Conservation (phyloP, 2,113 vertebrate species). For the Meleagris gallopavo region DNA sequence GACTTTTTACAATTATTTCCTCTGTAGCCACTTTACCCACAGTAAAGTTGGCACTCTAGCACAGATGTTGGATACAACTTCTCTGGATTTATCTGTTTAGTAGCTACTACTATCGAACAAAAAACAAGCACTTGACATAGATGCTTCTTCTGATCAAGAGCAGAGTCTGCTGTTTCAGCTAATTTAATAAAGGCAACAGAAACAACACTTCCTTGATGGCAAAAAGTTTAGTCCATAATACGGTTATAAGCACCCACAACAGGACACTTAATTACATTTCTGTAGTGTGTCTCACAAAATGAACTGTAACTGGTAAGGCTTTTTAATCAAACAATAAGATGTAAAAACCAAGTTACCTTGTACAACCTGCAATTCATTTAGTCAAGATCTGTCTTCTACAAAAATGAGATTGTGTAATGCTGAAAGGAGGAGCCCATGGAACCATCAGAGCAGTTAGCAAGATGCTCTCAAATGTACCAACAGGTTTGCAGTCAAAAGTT, state of each 20-base stretch:
- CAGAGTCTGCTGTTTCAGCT: neutral
- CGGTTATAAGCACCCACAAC: neutral
- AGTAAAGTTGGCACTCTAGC: neutral
- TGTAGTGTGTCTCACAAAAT: neutral
- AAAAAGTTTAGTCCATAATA: neutral
- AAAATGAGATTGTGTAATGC: neutral
- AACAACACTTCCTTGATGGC: neutral
- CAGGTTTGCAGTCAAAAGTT: neutral
- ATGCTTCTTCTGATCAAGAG: neutral
- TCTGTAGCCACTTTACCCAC: neutral
- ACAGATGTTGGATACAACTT: neutral
- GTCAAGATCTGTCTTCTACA: neutral
- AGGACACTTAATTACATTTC: neutral
- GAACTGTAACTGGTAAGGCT: neutral
- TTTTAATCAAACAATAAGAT: neutral
- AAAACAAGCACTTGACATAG: neutral
- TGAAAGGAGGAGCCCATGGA: neutral
- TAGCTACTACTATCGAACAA: neutral
- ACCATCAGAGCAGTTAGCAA: neutral
- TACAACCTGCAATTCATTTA: neutral
- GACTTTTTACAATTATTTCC: neutral
- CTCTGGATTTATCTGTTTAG: neutral
- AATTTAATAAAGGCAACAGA: neutral
- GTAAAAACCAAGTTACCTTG: neutral
- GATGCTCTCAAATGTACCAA: neutral